phyloP scores from a whole-genome alignment of 2,888 invertebrate species.

The Coecobrya sp. region DNA sequence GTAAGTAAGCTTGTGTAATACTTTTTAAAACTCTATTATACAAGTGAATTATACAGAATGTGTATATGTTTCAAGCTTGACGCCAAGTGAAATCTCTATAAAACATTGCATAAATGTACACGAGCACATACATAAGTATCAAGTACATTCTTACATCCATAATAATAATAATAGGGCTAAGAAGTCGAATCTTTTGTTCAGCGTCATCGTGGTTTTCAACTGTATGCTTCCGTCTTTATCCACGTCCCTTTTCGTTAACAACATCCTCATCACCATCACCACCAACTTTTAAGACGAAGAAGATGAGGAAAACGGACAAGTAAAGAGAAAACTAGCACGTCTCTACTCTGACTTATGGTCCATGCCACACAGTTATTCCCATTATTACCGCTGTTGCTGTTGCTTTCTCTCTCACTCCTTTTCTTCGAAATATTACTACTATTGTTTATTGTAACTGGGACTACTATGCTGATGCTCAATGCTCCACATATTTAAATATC shows the following conservation, averaged over 20 bases:
- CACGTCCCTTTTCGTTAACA: conserved; percentile 60
- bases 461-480: no score
- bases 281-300: conserved; percentile 8
- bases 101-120: not conserved
- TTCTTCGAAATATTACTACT: not conserved
- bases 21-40: conserved; percentile 1
- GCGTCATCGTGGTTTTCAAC: conserved; percentile 73
- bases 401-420: conserved; percentile 25
- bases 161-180: conserved; percentile 13
- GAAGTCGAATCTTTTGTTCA: conserved; percentile 75
- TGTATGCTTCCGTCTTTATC: conserved; percentile 75
- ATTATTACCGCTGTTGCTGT: not conserved
- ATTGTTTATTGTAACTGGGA: not conserved
- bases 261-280: conserved; percentile 48
- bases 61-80: no score
- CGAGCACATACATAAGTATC: not conserved
- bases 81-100: not conserved
- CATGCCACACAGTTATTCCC: conserved; percentile 4
- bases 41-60: no score
- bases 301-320: not conserved
- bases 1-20: conserved; percentile 18
- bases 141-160: not conserved
- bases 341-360: not conserved
- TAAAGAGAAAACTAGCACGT: conserved; percentile 32
- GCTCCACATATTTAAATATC: no score